phyloP scores from a whole-genome alignment of 35 echinoderm and acorn worm genomes.

The Apostichopus parvimensis region DNA sequence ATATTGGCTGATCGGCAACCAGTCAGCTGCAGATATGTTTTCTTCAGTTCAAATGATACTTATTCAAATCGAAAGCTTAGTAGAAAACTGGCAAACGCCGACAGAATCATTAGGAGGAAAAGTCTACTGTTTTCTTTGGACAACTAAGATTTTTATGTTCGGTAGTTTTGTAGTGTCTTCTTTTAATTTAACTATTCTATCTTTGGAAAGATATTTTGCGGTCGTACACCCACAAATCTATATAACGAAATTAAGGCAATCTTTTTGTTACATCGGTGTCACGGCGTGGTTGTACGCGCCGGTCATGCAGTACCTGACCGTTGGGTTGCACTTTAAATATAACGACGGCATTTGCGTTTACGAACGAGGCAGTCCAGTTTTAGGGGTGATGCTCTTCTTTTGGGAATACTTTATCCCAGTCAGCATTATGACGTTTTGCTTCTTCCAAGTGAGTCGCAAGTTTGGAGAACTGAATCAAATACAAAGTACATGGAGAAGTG shows the following conservation, averaged over 20 bases:
- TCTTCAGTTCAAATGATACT: slow-evolving; percentile 50
- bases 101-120: slow-evolving; percentile 13
- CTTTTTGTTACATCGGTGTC: slow-evolving; percentile 37
- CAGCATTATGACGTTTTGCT: slow-evolving; percentile 60
- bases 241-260: slow-evolving; percentile 22
- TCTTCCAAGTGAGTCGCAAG: slow-evolving; percentile 40
- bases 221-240: slow-evolving; percentile 66
- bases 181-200: slow-evolving; percentile 66
- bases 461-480: slow-evolving; percentile 30
- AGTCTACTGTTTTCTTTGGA: slow-evolving; percentile 71
- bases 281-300: slow-evolving; percentile 63
- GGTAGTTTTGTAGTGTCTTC: slow-evolving; percentile 68
- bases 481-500: not conserved
- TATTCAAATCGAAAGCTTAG: slow-evolving; percentile 22
- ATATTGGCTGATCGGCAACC: slow-evolving; percentile 64
- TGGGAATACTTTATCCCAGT: slow-evolving; percentile 67
- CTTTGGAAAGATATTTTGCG: slow-evolving; percentile 76
- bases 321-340: slow-evolving; percentile 46
- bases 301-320: slow-evolving; percentile 48
- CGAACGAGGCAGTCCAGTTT: slow-evolving; percentile 4
- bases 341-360: slow-evolving; percentile 53
- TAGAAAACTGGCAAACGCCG: not conserved
- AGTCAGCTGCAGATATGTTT: slow-evolving; percentile 48
- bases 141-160: slow-evolving; percentile 53
- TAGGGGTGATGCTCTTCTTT: slow-evolving; percentile 57